Base-by-base conservation (phyloP, 2,797 vertebrate species). In the Pangasius djambal region DNA sequence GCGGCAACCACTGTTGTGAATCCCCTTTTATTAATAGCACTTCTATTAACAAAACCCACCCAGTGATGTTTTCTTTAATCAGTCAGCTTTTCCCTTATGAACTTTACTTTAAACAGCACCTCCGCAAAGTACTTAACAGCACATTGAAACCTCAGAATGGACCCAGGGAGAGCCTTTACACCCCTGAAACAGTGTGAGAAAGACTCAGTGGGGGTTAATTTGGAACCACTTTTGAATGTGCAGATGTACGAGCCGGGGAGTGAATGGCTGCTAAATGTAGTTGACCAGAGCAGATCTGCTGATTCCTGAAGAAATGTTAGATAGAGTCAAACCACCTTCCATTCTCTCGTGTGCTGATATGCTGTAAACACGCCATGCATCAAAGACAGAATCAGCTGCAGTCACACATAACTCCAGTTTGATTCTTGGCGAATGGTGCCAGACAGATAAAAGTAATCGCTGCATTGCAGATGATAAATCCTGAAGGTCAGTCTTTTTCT, bases 401-500 rank as follows among this genome's bases (percentile, higher is more conserved):
- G 55, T 90, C 82, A 81, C 67, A 37, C 61, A 25, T 79, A 89
- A 83, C 77, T 75, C 83, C 50, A 34, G 88, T 92, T 92, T 92
- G 91, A 86, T 91, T 84, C 89, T 88, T 61, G 2, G 89, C 61
- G 86, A 92, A 91, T 90, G 67, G 72, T 91, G 91, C 88, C 84
- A 93, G 91, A 92, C 92, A 92, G 93, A 95, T 94, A 94, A 92
- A 94, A 93, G 92, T 93, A 94, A 95, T 95, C 93, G 92, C 96
- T 95, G 95, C 95, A 96, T 93, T 96, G 96, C 95, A 96, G 95
- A 95, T 94, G 93, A 95, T 95, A 93, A 94, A 93, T 94, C 87
- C 87, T 93, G 95, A 96, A 96, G 95, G 95, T 96, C 94, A 94
- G 88, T 92, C 89, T 82, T 92, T 92, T 91, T 87, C 75, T 86